Percentiles rank a stretch among this genome's conserved stretches.
These are phyloP conservation scores for Apocheima hispidaria DNA, from an alignment of 2,888 invertebrate genomes.

Conservation along the genomic window DNA sequence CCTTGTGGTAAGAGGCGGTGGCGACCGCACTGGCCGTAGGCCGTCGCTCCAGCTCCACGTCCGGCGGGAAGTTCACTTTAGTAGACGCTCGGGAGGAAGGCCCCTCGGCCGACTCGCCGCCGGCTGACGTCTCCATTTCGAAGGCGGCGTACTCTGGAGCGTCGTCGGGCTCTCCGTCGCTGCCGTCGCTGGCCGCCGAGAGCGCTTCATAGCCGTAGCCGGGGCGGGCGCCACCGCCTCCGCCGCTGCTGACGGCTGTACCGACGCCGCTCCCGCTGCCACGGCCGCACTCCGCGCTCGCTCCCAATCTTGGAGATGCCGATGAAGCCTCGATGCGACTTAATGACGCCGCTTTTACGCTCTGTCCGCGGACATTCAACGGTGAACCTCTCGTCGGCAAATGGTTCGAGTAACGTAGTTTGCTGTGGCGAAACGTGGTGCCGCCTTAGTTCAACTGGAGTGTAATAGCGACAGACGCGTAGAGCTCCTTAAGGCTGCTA, in stretches of 20 bases:
- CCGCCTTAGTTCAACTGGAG: slow-evolving; percentile 56
- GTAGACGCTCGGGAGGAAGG: slow-evolving; percentile 83
- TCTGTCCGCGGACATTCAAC: slow-evolving; percentile 70
- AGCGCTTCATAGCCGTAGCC: slow-evolving; percentile 83
- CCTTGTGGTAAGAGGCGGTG: slow-evolving; percentile 81
- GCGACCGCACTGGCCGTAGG: slow-evolving; percentile 76
- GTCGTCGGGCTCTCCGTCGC: slow-evolving; percentile 77
- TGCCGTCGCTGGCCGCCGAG: slow-evolving; percentile 81
- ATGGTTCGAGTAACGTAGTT: slow-evolving; percentile 79
- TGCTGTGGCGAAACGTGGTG: slow-evolving; percentile 84
- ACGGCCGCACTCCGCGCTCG: slow-evolving; percentile 68
- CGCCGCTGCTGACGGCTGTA: slow-evolving; percentile 64
- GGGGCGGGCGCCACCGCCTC: slow-evolving; percentile 78
- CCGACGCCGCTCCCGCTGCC: slow-evolving; percentile 64
- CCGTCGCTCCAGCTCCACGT: slow-evolving; percentile 80
- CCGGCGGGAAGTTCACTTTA: slow-evolving; percentile 89
- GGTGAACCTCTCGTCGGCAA: slow-evolving; percentile 72
- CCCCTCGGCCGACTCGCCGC: slow-evolving; percentile 75
- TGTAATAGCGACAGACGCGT: slow-evolving; percentile 36
- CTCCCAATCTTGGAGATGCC: slow-evolving; percentile 73
- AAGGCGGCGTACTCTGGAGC: slow-evolving; percentile 76
- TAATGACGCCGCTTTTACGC: slow-evolving; percentile 78
- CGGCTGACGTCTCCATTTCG: slow-evolving; percentile 79
- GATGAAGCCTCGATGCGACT: slow-evolving; percentile 77
- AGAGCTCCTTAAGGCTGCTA: slow-evolving; percentile 6